These are phyloP conservation scores for Notolabrus celidotus DNA, from an alignment of 2,797 vertebrate species.

Conservation along the genomic window DNA sequence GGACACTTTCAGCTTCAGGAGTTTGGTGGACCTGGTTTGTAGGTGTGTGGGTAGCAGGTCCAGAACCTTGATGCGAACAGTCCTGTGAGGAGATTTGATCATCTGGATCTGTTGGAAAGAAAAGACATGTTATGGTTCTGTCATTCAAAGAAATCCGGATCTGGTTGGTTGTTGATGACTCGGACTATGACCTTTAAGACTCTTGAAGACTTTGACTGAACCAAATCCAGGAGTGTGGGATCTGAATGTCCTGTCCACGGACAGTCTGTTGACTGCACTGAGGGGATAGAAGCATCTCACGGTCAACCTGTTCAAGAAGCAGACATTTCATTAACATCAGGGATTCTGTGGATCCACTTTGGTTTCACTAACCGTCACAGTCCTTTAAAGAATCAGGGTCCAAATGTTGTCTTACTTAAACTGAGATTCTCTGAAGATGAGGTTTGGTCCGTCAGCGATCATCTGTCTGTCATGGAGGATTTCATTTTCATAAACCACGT, in stretches of 20 bases:
- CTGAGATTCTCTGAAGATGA: slow-evolving; percentile 83
- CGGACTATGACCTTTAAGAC: slow-evolving; percentile 36
- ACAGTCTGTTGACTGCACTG: slow-evolving; percentile 67
- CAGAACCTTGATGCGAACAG: slow-evolving; percentile 10
- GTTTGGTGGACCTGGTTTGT: neutral
- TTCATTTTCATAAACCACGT: slow-evolving; percentile 86
- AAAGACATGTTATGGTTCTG: neutral
- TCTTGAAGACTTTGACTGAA: slow-evolving; percentile 58
- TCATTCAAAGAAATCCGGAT: neutral
- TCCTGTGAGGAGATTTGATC: neutral
- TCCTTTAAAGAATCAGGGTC: no score
- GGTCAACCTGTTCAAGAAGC: slow-evolving; percentile 71
- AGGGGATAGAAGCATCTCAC: slow-evolving; percentile 84
- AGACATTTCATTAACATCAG: neutral
- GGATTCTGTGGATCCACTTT: neutral
- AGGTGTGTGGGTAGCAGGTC: neutral
- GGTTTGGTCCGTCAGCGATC: slow-evolving; percentile 58
- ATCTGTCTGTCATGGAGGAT: slow-evolving; percentile 79
- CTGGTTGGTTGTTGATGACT: neutral
- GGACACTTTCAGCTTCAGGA: neutral
- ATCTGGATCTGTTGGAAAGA: slow-evolving; percentile 25
- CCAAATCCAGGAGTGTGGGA: slow-evolving; percentile 57
- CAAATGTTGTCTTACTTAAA: slow-evolving; percentile 76
- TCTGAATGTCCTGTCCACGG: slow-evolving; percentile 46
- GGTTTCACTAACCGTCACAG: no score